Base-by-base conservation (phyloP, 2,888 invertebrate species). In the Barypeithes pellucidus region DNA sequence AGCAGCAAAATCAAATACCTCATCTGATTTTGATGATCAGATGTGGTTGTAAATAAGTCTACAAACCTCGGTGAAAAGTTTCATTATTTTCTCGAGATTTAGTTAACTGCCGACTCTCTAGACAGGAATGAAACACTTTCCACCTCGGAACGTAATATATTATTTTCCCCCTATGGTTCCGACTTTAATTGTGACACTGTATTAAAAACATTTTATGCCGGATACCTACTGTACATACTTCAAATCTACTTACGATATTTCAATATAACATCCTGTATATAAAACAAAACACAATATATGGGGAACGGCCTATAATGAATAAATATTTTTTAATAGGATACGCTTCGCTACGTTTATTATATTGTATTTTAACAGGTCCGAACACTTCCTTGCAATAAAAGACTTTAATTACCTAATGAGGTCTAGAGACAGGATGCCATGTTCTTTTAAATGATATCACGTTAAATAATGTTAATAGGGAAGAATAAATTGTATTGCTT, bases 271-370 rank as follows among this genome's bases (percentile, higher is more conserved):
- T 14, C 36, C 36, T 36, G n/a, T 4, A 12, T 16, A 43, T 16
- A n/a, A 43, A 43, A 11, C 39, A 11, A 5, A 9, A 16, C 16
- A 39, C n/a, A 1, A n/a, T 39, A n/a, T 47, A 18, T 3, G 52
- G 52, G 82, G 81, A 81, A 81, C 81, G 81, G 82, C 78, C 77
- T 73, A 77, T 77, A 50, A 60, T 80, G 61, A 66, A 81, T 81
- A 82, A 81, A 82, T 81, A 81, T 81, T 81, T 82, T 82, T 82
- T 82, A 82, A 82, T 82, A 79, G 79, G 74, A 77, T 80, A 81
- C 80, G 82, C 81, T 80, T 76, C 78, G 81, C 79, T 82, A 80
- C 79, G 77, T 79, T 77, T 74, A 77, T 77, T 67, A 71, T 76
- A 78, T 78, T 79, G 69, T 77, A 66, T 75, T 75, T 77, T 77